Evolutionary conservation across 2,113 vertebrate genomes (phyloP).

Genomic region (Tragelaphus scriptus): DNA sequence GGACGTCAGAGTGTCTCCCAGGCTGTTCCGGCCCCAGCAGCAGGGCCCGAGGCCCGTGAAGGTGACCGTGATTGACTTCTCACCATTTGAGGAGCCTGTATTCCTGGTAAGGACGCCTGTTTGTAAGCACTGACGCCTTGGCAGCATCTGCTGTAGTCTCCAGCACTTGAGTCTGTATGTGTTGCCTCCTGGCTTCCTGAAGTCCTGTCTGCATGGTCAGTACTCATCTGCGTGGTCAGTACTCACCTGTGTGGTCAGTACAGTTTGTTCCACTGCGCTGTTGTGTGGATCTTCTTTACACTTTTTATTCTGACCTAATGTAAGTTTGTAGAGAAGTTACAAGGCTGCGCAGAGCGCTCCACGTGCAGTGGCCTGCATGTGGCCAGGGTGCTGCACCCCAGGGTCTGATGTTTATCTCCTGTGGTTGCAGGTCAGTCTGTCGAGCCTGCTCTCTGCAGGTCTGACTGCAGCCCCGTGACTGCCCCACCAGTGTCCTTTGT

Average conservation of each 20-base stretch:
- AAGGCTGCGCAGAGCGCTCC: too few relatives aligned
- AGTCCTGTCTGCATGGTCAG: accelerated
- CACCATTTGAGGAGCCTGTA: constrained; percentile 85
- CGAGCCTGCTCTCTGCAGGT: not conserved
- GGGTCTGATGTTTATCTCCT: not conserved
- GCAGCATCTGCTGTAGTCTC: not conserved
- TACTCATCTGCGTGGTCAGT: accelerated
- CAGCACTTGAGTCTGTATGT: accelerated
- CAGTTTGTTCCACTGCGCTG: accelerated
- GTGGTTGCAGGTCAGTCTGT: accelerated
- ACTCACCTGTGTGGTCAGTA: accelerated
- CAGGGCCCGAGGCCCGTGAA: constrained; percentile 76
- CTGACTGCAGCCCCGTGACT: not conserved
- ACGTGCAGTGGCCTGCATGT: accelerated
- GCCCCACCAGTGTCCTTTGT: not conserved
- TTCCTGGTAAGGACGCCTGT: constrained; percentile 87
- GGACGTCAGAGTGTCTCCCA: constrained; percentile 84
- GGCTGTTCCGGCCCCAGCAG: constrained; percentile 84
- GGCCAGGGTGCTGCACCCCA: not conserved
- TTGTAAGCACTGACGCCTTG: not conserved
- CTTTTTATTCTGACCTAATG: accelerated
- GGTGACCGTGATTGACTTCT: constrained; percentile 89
- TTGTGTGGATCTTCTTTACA: accelerated
- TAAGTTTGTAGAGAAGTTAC: not conserved
- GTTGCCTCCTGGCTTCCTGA: accelerated